phyloP scores from a whole-genome alignment of 2,888 invertebrate genomes.

The Diogma glabrata region DNA sequence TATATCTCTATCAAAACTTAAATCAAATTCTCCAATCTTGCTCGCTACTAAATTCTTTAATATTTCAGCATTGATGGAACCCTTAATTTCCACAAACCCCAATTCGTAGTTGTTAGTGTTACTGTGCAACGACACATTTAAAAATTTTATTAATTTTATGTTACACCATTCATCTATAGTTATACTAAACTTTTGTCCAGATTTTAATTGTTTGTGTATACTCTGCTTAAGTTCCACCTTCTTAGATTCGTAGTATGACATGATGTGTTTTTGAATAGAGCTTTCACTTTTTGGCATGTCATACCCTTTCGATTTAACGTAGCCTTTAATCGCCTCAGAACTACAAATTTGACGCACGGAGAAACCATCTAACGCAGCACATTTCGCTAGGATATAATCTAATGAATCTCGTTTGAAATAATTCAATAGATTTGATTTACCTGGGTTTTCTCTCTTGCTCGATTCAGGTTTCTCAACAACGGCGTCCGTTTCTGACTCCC shows the following conservation, averaged over 20 bases:
- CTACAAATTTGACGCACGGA: neutral
- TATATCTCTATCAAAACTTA: neutral
- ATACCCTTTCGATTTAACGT: neutral
- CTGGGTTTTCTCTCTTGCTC: too few species aligned
- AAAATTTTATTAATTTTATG: neutral
- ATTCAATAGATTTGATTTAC: conserved; percentile 4
- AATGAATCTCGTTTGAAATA: neutral
- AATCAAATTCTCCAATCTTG: neutral
- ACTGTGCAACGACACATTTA: conserved; percentile 1
- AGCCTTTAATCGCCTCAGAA: conserved; percentile 2
- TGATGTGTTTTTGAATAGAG: neutral
- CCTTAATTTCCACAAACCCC: conserved; percentile 4
- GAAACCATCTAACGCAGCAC: conserved; percentile 3
- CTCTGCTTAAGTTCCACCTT: neutral
- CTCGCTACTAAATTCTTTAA: neutral
- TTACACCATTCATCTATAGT: conserved; percentile 4
- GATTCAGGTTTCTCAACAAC: too few species aligned
- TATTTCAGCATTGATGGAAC: neutral
- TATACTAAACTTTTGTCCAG: conserved; percentile 6
- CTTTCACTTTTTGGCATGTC: conserved; percentile 7
- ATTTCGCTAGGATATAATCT: neutral
- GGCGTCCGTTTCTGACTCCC: too few species aligned
- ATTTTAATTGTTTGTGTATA: neutral
- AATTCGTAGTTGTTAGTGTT: too few species aligned
- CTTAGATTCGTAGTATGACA: neutral